Base-by-base conservation (phyloP, 1,140 invertebrate species). In the Caerostris darwini region DNA sequence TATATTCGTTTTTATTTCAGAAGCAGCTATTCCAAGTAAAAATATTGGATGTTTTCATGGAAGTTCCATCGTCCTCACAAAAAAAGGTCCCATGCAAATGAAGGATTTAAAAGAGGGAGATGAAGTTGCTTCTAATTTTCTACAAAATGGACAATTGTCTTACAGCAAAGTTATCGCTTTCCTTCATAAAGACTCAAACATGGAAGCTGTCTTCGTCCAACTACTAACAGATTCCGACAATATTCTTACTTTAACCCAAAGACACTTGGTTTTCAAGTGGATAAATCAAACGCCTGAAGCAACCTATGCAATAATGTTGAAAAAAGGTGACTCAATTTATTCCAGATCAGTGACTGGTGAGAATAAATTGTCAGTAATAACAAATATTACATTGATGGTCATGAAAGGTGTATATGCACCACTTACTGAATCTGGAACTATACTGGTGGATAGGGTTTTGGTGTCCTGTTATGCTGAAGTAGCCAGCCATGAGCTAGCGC, bases 381-480 rank as follows among this genome's bases (percentile, higher is more conserved):
- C 58, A 54, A 58, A 50, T 8, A 54, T 90, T 34, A 58, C 34
- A n/a, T 10, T 34, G 34, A 4, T 69, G 14, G 8, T 7, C 8
- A 10, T 17, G 93, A 89, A 12, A 17, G 99, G 99, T 7, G 97
- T 99, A 3, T 99, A 97, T 95, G 99, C 99, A 3, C 99, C 99
- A 0, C 96, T 99, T 10, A 99, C 99, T 0, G 96, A 96, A 50
- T 97, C 97, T 12, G 99, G 99, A 3, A 99, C 98, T 50, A 96
- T 99, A n/a, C 96, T 99, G 56, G 98, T 99, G 1, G 97, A 99
- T 96, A 98, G 98, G 94, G 97, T 99, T 8, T 97, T 98, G 2
- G 98, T 98, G 2, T 99, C 99, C 0, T 99, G 99, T 96, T 99
- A 99, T 96, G 99, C 99, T 0, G 96, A 98, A 17, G 97, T 99